Percentiles rank a stretch among this genome's conserved stretches.
phyloP scores from a whole-genome alignment of 2,888 invertebrate genomes.

The Sarcophaga carnaria region DNA sequence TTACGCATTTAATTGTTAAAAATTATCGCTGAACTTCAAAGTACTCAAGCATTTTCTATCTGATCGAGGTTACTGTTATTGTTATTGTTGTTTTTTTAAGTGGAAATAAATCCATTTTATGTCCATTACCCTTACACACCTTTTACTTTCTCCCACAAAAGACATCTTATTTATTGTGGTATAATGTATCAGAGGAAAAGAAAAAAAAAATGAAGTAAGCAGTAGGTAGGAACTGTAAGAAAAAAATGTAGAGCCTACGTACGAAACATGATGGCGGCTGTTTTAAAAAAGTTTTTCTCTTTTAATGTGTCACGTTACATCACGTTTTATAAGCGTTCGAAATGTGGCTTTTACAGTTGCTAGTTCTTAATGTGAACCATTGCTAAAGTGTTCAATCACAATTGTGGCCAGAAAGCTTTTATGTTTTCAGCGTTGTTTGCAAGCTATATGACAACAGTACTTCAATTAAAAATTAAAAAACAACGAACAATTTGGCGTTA shows the following conservation, averaged over 20 bases:
- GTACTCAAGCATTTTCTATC: background rate
- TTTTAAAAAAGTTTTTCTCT: slow-evolving; percentile 78
- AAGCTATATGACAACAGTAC: too few relatives aligned
- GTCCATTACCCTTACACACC: slow-evolving; percentile 3
- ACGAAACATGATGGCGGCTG: slow-evolving; percentile 71
- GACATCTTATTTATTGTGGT: slow-evolving; percentile 30
- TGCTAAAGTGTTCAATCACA: background rate
- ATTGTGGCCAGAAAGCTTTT: background rate
- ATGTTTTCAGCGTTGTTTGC: background rate
- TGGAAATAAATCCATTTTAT: slow-evolving; percentile 30
- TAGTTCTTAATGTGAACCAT: slow-evolving; percentile 48
- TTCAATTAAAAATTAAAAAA: too few relatives aligned
- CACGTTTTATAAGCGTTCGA: slow-evolving; percentile 73
- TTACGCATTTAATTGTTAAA: slow-evolving; percentile 34
- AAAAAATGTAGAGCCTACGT: slow-evolving; percentile 27
- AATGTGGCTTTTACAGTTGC: slow-evolving; percentile 24
- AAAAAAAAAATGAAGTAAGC: background rate
- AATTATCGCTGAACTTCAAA: background rate
- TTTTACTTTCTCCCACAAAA: background rate
- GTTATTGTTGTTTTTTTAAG: background rate
- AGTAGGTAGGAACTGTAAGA: background rate
- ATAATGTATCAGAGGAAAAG: background rate
- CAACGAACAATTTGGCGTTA: too few relatives aligned
- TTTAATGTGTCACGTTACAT: slow-evolving; percentile 81
- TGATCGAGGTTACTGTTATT: too few relatives aligned